Percentiles rank a stretch among this genome's conserved stretches.
Conservation (phyloP, 2,888 invertebrate species). For the Melanostoma mellinum region DNA sequence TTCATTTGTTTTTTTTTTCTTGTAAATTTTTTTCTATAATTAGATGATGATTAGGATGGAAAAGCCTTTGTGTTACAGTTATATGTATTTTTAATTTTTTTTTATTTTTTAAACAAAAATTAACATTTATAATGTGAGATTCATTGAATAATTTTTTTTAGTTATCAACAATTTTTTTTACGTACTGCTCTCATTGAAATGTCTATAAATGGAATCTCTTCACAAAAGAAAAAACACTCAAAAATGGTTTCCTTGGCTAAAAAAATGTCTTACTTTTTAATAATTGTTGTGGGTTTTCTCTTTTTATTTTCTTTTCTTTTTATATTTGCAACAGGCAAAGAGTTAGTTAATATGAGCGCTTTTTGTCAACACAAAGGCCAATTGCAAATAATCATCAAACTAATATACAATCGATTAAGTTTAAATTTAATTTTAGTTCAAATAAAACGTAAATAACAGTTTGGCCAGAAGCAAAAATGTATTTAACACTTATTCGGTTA, state of each 20-base stretch:
- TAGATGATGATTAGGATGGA: slow-evolving; percentile 82
- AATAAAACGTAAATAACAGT: slow-evolving; percentile 13
- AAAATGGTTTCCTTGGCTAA: slow-evolving; percentile 64
- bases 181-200: slow-evolving; percentile 70
- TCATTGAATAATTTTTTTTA: slow-evolving; percentile 69
- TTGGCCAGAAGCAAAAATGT: slow-evolving; percentile 27
- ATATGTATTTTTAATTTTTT: slow-evolving; percentile 51
- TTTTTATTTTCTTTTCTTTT: neutral
- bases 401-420: slow-evolving; percentile 76
- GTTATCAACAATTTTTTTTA: slow-evolving; percentile 57
- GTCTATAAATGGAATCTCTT: slow-evolving; percentile 78
- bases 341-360: slow-evolving; percentile 79
- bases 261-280: slow-evolving; percentile 33
- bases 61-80: slow-evolving; percentile 81
- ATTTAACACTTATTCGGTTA: slow-evolving; percentile 14
- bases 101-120: slow-evolving; percentile 51
- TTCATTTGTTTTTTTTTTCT: slow-evolving; percentile 69
- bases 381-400: slow-evolving; percentile 83
- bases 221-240: slow-evolving; percentile 73
- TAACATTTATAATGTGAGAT: slow-evolving; percentile 53
- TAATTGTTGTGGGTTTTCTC: slow-evolving; percentile 37
- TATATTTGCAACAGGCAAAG: slow-evolving; percentile 76
- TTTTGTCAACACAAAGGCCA: slow-evolving; percentile 83
- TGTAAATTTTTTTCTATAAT: slow-evolving; percentile 70
- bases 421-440: slow-evolving; percentile 15